These are phyloP conservation scores for Callocephalon fimbriatum DNA, from an alignment of 2,113 vertebrate genomes.

Conservation along the genomic window DNA sequence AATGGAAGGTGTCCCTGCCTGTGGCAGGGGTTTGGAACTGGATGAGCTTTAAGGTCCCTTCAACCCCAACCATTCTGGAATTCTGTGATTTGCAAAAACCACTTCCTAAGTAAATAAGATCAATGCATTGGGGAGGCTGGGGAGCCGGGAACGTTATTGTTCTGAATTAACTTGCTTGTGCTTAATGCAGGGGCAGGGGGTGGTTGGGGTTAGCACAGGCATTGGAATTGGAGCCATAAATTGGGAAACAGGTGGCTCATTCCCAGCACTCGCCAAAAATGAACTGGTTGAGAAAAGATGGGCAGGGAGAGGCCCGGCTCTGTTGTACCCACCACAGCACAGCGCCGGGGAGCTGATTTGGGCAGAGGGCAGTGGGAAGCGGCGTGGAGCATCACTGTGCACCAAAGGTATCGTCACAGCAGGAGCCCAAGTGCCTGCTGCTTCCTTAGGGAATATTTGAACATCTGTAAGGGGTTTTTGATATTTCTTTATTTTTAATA, in stretches of 20 bases:
- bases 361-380: not conserved
- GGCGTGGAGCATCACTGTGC: not conserved
- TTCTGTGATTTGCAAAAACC: not conserved
- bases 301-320: not conserved
- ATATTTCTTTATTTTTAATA: not conserved
- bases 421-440: not conserved
- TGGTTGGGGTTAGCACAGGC: not conserved
- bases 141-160: fast-evolving
- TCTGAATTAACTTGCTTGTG: not conserved
- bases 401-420: not conserved
- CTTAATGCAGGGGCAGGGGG: not conserved
- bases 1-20: not conserved
- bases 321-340: fast-evolving
- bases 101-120: not conserved
- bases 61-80: not conserved
- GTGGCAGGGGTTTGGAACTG: not conserved
- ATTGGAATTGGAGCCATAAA: not conserved
- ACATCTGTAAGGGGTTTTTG: fast-evolving
- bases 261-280: fast-evolving
- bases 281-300: not conserved
- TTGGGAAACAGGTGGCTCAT: not conserved
- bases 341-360: not conserved
- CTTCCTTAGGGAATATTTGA: not conserved
- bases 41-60: not conserved
- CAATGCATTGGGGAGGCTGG: fast-evolving